Base-by-base conservation (phyloP, 1,140 invertebrate species). In the Oryctes rhinoceros region DNA sequence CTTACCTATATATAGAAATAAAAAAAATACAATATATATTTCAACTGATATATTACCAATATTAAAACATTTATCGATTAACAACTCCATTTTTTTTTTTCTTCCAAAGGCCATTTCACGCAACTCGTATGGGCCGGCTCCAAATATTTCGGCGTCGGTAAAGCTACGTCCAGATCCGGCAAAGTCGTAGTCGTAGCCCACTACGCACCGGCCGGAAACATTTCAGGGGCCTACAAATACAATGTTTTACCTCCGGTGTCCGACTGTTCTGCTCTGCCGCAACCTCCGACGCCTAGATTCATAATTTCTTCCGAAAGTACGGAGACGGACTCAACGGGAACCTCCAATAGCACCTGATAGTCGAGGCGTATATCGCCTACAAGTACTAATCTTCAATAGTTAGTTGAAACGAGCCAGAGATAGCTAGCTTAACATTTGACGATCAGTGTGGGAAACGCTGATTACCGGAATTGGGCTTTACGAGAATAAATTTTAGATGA, bases 91-190 rank as follows among this genome's bases (percentile, higher is more conserved):
- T 18, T 67, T 0, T 18, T 67, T 0, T 11, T 67, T 67, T 67
- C 11, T 5, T 67, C 9, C 30, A 18, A 86, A 95, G 95, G 95
- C 84, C 95, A 97, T 86, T 98, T 97, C 87, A 96, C 96, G 0
- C 96, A 98, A 89, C 90, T 98, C 85, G 94, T 98, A 15, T 98
- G 96, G 96, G 92, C 92, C 39, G 91, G 89, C 6, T 94, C 93
- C 7, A 91, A 91, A 65, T 91, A 93, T 84, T 92, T 97, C 84
- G 96, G 96, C 0, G 91, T 97, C 4, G 96, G 95, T 15, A 94
- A 94, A 86, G 95, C 95, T 0, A 90, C 92, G 67, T 93, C 92
- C 30, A 88, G 93, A 6, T 92, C 92, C 10, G 95, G 95, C 11
- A 94, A 94, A 84, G 90, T 94, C 6, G 91, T 94, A 78, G 94